Percentiles rank a stretch among this genome's conserved stretches.
Evolutionary conservation across 2,113 vertebrate species (phyloP).

Genomic region (Gymnogyps californianus): DNA sequence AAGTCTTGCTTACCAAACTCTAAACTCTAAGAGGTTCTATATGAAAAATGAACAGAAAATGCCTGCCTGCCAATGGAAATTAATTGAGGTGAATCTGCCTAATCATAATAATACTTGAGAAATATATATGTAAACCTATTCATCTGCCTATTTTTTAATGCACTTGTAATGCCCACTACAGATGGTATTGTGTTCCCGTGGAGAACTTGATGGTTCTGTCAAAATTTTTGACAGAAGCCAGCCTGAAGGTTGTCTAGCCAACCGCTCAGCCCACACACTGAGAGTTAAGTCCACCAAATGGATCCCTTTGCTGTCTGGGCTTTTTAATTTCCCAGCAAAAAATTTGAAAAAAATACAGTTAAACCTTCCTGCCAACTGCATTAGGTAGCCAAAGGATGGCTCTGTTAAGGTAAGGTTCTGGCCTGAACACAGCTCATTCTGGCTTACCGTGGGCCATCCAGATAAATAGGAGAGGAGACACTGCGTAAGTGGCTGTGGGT

Average conservation of each 20-base stretch:
- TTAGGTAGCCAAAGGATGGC: background rate
- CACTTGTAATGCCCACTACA: background rate
- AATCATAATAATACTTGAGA: background rate
- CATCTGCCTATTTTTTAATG: background rate
- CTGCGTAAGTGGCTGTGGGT: background rate
- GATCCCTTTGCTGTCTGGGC: background rate
- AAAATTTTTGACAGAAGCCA: slow-evolving; percentile 15
- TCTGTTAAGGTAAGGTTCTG: background rate
- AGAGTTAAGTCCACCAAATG: background rate
- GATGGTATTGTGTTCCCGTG: background rate
- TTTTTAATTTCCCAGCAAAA: background rate
- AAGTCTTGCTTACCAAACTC: background rate
- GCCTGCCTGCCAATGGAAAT: background rate
- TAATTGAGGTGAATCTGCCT: background rate
- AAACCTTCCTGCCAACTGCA: background rate
- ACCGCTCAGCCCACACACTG: background rate
- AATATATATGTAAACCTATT: background rate
- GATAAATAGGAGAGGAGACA: background rate
- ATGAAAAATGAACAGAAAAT: background rate
- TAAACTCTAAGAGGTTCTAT: background rate
- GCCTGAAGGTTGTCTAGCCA: background rate
- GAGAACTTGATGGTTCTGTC: background rate
- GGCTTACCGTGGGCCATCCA: background rate
- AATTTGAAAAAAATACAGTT: background rate
- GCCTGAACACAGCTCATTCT: background rate